phyloP scores from a whole-genome alignment of 2,113 vertebrate species.

The Nematolebias whitei region DNA sequence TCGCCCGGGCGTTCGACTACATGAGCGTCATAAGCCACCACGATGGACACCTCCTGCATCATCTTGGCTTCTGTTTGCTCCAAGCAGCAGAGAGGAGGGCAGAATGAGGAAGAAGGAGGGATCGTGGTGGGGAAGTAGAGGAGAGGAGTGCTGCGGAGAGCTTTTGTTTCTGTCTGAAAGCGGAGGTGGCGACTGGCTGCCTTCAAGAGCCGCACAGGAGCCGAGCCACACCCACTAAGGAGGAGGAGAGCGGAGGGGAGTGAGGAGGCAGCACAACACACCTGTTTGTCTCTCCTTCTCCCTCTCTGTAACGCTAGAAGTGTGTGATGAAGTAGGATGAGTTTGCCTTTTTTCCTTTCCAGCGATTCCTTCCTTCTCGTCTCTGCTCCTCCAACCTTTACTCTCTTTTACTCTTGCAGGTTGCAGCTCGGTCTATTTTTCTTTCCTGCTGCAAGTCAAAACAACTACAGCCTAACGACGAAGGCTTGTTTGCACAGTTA shows the following conservation, averaged over 20 bases:
- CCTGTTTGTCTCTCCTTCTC: slow-evolving; percentile 69
- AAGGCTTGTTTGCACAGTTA: slow-evolving; percentile 20
- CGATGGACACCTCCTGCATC: slow-evolving; percentile 98
- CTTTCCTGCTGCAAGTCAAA: slow-evolving; percentile 44
- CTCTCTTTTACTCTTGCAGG: slow-evolving; percentile 2
- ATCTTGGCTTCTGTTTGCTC: slow-evolving; percentile 78
- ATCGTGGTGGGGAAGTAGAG: slow-evolving; percentile 12
- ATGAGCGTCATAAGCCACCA: slow-evolving; percentile 93
- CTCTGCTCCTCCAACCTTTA: neutral
- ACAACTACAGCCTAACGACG: slow-evolving; percentile 43
- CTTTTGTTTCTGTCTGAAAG: slow-evolving; percentile 53
- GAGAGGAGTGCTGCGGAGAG: slow-evolving; percentile 50
- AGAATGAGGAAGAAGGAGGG: slow-evolving; percentile 23
- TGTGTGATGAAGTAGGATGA: slow-evolving; percentile 59
- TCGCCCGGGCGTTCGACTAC: slow-evolving; percentile 90
- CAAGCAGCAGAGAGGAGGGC: slow-evolving; percentile 17
- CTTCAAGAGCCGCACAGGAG: slow-evolving; percentile 61
- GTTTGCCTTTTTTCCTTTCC: slow-evolving; percentile 52
- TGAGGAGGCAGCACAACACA: slow-evolving; percentile 64
- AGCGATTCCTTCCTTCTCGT: slow-evolving; percentile 13
- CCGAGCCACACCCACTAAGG: slow-evolving; percentile 54
- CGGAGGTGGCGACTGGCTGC: slow-evolving; percentile 48
- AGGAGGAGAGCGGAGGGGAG: slow-evolving; percentile 21
- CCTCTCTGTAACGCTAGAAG: slow-evolving; percentile 55
- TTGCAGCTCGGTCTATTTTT: slow-evolving; percentile 2